Base-by-base conservation (phyloP, 2,888 invertebrate genomes). In the Caenorhabditis drosophilae region DNA sequence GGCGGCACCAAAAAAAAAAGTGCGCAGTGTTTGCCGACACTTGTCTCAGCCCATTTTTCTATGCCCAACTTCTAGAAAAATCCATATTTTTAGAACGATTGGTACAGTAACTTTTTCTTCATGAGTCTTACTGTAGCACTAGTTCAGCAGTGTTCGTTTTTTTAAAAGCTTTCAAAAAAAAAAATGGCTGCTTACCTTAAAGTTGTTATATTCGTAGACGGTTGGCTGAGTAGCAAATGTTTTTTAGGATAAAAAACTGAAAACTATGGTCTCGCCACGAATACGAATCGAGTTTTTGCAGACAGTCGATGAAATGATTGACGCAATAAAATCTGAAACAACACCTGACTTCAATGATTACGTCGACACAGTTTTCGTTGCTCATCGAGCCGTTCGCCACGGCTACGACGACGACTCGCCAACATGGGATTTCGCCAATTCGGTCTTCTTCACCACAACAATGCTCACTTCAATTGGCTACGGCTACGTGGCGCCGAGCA, bases 401-500 rank as follows among this genome's bases (percentile, higher is more conserved):
- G 81, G 81, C 11, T 81, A 78, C 44, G 81, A 81, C 41, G 80
- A 81, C 38, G 66, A 52, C 26, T 35, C 52, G 23, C 52, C 52
- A 2, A 35, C 52, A 7, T 72, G 73, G 73, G 73, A 73, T 45
- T 70, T 71, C 27, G 41, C 63, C 34, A 73, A 67, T 27, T 61
- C 75, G 2, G 70, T 77, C 20, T 75, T 77, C 41, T 77, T 77
- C 66, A 75, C 75, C 4, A 70, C 75, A 2, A 76, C 77, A 20
- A 74, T 75, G 70, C 46, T 77, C 2, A 77, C 77, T 16, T 77
- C 77, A 7, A 77, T 77, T 35, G 77, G 81, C 3, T 81, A 78
- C 41, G 81, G 81, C 2, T 81, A 75, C 40, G 79, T 81, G 16
- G 81, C 76, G 22, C 81, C 81, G 16, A 71, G 68, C 25, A 81